Percentiles rank a stretch among this genome's conserved stretches.
phyloP scores from a whole-genome alignment of 2,797 vertebrate genomes.

The Esox masquinongy region DNA sequence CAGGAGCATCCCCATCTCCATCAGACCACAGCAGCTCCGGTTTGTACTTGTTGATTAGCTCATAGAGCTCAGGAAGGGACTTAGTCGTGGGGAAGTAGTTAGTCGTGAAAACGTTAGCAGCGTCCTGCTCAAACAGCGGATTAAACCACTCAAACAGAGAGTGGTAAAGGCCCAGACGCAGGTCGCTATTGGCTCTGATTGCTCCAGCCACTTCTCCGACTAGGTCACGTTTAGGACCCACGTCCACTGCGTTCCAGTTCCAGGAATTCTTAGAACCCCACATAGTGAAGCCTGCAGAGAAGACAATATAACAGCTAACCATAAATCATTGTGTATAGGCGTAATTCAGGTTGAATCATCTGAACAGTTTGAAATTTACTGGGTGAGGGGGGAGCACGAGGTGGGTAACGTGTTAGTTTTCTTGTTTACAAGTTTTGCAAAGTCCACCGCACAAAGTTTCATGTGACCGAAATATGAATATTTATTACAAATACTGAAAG shows the following conservation, averaged over 20 bases:
- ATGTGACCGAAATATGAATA: no score
- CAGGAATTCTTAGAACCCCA: slow-evolving; percentile 93
- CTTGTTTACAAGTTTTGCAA: no score
- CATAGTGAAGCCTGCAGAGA: slow-evolving; percentile 86
- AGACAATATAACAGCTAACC: neutral
- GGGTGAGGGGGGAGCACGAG: no score
- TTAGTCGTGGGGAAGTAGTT: slow-evolving; percentile 82
- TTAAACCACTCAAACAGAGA: slow-evolving; percentile 98
- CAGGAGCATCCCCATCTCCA: slow-evolving; percentile 85
- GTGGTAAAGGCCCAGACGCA: slow-evolving; percentile 92
- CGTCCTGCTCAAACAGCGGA: slow-evolving; percentile 83
- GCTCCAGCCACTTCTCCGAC: slow-evolving; percentile 83
- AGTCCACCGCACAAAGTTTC: no score
- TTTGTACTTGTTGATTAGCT: slow-evolving; percentile 83
- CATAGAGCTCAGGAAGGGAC: slow-evolving; percentile 89
- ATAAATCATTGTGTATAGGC: neutral
- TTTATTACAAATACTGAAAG: no score
- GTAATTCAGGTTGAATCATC: neutral
- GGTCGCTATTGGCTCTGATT: slow-evolving; percentile 73
- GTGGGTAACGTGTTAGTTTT: no score
- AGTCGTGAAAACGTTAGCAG: slow-evolving; percentile 74
- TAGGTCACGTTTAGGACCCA: slow-evolving; percentile 86
- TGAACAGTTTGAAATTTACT: no score
- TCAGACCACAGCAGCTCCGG: slow-evolving; percentile 96
- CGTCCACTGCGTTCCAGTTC: slow-evolving; percentile 93